Conservation (phyloP, 2,888 invertebrate genomes). For the Drosophila rellima region DNA sequence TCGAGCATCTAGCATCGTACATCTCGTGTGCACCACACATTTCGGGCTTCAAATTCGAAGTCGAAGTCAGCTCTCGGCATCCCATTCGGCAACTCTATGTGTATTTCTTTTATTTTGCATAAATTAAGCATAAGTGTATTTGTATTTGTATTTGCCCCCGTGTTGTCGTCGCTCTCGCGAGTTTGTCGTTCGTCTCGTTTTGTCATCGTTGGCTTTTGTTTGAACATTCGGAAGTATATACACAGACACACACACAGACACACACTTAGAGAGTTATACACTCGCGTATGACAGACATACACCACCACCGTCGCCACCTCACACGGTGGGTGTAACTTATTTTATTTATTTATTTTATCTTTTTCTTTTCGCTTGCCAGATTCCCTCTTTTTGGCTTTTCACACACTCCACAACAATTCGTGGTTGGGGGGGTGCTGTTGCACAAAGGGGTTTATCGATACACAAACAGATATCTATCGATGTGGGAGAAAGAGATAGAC, state of each 20-base stretch:
- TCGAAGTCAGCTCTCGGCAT: conserved; percentile 29
- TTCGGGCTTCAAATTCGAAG: conserved; percentile 68
- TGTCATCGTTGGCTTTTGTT: conserved; percentile 68
- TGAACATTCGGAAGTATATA: conserved; percentile 67
- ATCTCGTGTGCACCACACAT: conserved; percentile 67
- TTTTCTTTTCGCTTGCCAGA: conserved; percentile 39
- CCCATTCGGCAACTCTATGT: conserved; percentile 40
- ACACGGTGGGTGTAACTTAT: conserved; percentile 58
- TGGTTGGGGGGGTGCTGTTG: conserved; percentile 3
- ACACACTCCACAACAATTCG: conserved; percentile 39
- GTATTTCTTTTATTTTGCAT: conserved; percentile 80
- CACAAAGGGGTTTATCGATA: conserved; percentile 42
- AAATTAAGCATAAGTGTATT: conserved; percentile 80
- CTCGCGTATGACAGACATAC: conserved; percentile 50
- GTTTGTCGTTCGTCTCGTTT: conserved; percentile 49
- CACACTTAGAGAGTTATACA: conserved; percentile 46
- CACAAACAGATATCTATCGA: conserved; percentile 31
- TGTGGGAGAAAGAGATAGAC: conserved; percentile 3
- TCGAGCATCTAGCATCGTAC: conserved; percentile 35
- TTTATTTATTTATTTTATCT: conserved; percentile 53
- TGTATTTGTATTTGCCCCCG: conserved; percentile 53
- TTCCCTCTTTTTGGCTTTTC: conserved; percentile 53
- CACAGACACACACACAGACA: conserved; percentile 22
- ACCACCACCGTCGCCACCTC: conserved; percentile 15
- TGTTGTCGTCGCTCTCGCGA: conserved; percentile 45